Conservation (phyloP, 2,888 invertebrate species). For the Ophioninae sp. region DNA sequence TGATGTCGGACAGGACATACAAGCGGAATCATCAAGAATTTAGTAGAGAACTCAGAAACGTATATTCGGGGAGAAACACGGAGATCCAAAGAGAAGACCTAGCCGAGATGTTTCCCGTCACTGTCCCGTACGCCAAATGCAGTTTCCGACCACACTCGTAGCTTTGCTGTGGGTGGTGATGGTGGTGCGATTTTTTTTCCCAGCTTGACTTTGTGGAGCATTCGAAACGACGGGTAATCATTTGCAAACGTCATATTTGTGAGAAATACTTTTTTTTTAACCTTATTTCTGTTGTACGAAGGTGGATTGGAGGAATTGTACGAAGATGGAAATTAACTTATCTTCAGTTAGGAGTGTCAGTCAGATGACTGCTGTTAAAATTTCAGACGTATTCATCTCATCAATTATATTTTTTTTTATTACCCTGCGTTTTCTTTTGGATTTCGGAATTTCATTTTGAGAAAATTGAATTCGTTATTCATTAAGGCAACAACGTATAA, state of each 20-base stretch:
- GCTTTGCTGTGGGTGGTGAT: too few relatives aligned
- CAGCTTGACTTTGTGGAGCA: not conserved
- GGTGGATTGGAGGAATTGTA: too few relatives aligned
- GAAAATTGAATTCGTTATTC: too few relatives aligned
- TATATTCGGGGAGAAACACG: constrained; percentile 1
- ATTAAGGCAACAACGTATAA: not conserved
- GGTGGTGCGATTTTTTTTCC: not conserved
- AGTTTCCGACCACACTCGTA: not conserved
- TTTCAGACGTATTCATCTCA: too few relatives aligned
- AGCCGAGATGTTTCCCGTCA: not conserved
- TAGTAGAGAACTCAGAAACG: not conserved
- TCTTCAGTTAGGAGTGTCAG: too few relatives aligned
- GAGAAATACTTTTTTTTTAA: not conserved
- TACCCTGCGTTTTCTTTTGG: not conserved
- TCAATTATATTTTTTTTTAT: not conserved
- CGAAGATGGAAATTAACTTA: too few relatives aligned
- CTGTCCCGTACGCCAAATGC: not conserved
- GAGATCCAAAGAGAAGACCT: constrained; percentile 11
- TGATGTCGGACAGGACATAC: not conserved
- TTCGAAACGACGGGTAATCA: not conserved
- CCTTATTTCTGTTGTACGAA: too few relatives aligned
- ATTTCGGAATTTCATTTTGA: not conserved
- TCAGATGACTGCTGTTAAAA: too few relatives aligned
- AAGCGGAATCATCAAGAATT: constrained; percentile 2
- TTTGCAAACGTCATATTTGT: not conserved